Base-by-base conservation (phyloP, 1,140 invertebrate genomes). In the Trichonephila clavipes region DNA sequence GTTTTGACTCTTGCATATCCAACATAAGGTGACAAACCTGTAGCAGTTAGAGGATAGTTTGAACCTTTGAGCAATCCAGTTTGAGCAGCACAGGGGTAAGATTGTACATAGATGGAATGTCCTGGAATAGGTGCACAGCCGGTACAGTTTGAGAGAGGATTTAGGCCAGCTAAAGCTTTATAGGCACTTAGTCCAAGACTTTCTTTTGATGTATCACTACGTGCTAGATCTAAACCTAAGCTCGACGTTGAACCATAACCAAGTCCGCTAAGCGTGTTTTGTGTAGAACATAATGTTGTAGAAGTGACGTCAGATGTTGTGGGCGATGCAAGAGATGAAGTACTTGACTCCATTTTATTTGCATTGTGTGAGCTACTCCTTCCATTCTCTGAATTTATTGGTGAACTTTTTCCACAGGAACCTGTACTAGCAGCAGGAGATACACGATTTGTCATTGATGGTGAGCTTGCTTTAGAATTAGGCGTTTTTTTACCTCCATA, bases 1-100 rank as follows among this genome's bases (percentile, higher is more conserved):
- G 98, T 99, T 96, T 99, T 98, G 0, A 99, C 98, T 94, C 98
- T 96, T 66, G 98, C 98, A 95, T 99, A 99, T 95, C 97, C 98
- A 64, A 98, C 96, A 95, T 96, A 96, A 19, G 96, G 92, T 19
- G 94, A 92, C 19, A 94, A 59, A 18, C 94, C 88, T 34, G 95
- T 88, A 28, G 95, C 89, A 92, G 95, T 95, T 8, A 95, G 87
- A 40, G 95, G 94, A 40, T 89, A 94, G 44, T 51, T 77, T 21
- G 81, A 81, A 19, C 92, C 92, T 90, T 94, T 94, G 21, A 94
- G 88, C 34, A 88, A 34, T 34, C 92, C 88, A 88, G 40, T 94
- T 72, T 94, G 94, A 62, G 92, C 83, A 14, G 51, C 81, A 2
- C 51, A 51, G 44, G 85, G 94, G n/a, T n/a, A 89, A 88, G 95